Percentiles rank a stretch among this genome's conserved stretches.
phyloP scores from a whole-genome alignment of 30 jellyfish, hydroid and myxozoan species.

The Chironex yamaguchii region DNA sequence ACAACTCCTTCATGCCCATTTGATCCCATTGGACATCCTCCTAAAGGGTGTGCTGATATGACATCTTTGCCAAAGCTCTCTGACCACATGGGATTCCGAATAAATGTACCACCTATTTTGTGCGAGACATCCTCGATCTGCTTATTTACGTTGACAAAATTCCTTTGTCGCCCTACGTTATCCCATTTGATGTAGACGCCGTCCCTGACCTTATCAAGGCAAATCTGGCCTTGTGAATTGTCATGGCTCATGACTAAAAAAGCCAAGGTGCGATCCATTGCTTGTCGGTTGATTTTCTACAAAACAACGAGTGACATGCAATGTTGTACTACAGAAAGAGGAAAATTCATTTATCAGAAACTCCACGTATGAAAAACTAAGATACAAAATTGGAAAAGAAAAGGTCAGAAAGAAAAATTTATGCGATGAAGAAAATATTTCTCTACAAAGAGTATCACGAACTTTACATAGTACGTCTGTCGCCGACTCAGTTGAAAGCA shows the following conservation, averaged over 20 bases:
- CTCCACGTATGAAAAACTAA: no score
- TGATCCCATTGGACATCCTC: slow-evolving; percentile 59
- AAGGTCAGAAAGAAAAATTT: no score
- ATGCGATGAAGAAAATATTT: no score
- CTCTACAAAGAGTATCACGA: no score
- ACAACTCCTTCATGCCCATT: slow-evolving; percentile 41
- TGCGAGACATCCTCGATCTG: background rate
- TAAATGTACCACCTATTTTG: slow-evolving; percentile 31
- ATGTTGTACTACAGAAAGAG: no score
- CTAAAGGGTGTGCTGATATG: slow-evolving; percentile 58
- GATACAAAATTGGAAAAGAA: no score
- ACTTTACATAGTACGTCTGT: no score
- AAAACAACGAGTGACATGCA: background rate
- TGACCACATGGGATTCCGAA: slow-evolving; percentile 25
- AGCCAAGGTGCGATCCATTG: slow-evolving; percentile 49
- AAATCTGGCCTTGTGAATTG: slow-evolving; percentile 40
- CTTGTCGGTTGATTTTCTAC: slow-evolving; percentile 9
- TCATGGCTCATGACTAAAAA: slow-evolving; percentile 60
- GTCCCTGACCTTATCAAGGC: background rate
- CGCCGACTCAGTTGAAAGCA: no score
- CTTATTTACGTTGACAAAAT: slow-evolving; percentile 10
- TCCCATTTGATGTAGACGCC: slow-evolving; percentile 47
- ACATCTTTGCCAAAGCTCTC: background rate
- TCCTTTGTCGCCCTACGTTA: slow-evolving; percentile 33
- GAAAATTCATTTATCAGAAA: no score